Percentiles rank a stretch among this genome's conserved stretches.
These are phyloP conservation scores for Esperia sulphurella DNA, from an alignment of 2,888 invertebrate species.

Conservation along the genomic window DNA sequence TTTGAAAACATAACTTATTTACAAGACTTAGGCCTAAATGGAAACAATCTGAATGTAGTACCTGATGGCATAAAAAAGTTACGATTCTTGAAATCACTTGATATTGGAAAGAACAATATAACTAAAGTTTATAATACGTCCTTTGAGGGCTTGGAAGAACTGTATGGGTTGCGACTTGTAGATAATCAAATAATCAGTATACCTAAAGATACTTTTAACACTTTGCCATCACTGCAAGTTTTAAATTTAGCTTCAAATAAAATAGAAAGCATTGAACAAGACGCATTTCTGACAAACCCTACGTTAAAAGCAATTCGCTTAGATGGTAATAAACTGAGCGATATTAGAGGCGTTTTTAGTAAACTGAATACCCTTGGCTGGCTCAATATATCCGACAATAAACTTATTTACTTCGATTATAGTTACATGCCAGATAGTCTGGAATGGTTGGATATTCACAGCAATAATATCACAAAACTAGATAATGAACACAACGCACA, in stretches of 20 bases:
- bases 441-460: conserved; percentile 89
- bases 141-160: conserved; percentile 85
- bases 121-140: conserved; percentile 84
- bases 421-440: conserved; percentile 86
- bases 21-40: conserved; percentile 87
- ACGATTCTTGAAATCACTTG: conserved; percentile 85
- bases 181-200: conserved; percentile 88
- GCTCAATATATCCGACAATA: conserved; percentile 90
- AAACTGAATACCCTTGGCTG: conserved; percentile 86
- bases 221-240: conserved; percentile 85
- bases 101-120: conserved; percentile 90
- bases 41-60: conserved; percentile 82
- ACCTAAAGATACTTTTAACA: conserved; percentile 85
- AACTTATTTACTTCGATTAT: conserved; percentile 88
- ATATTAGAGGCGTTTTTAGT: conserved; percentile 87
- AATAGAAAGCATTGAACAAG: conserved; percentile 86
- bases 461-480: conserved; percentile 86
- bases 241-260: conserved; percentile 89
- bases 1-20: conserved; percentile 88
- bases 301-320: conserved; percentile 86
- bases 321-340: conserved; percentile 87
- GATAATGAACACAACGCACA: conserved; percentile 85
- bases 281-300: conserved; percentile 86
- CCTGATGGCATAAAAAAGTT: conserved; percentile 84
- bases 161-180: conserved; percentile 87